These are phyloP conservation scores for Kryphioiulus occultus DNA, from an alignment of 2,888 invertebrate genomes.

Conservation along the genomic window DNA sequence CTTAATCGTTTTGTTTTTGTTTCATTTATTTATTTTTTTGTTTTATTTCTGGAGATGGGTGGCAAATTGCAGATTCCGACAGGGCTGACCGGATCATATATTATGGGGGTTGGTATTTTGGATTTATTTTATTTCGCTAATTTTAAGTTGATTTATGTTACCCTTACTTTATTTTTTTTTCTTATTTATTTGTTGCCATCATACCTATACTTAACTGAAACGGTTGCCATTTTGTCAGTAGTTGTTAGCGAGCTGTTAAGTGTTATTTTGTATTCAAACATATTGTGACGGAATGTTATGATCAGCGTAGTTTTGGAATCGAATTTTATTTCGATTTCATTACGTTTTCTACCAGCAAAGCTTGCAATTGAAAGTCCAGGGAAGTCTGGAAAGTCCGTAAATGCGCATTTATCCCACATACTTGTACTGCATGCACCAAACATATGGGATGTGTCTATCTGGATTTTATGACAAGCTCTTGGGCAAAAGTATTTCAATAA, in stretches of 20 bases:
- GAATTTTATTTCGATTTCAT: no score
- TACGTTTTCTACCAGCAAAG: no score
- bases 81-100: constrained; percentile 58
- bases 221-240: background rate
- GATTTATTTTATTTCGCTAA: constrained; percentile 42
- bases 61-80: constrained; percentile 69
- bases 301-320: no score
- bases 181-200: background rate
- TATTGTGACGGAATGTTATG: no score
- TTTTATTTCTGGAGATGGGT: constrained; percentile 65
- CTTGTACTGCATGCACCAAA: no score
- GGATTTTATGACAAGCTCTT: background rate
- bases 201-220: background rate
- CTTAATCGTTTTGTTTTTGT: constrained; percentile 50
- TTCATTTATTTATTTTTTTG: constrained; percentile 49
- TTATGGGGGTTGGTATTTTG: constrained; percentile 59
- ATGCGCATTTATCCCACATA: background rate
- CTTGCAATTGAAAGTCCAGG: no score
- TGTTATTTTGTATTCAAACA: no score
- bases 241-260: no score
- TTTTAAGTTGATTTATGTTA: constrained; percentile 20
- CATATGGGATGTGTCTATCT: no score
- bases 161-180: background rate
- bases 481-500: no score
- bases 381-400: background rate